Base-by-base conservation (phyloP, 2,797 vertebrate species). In the Loris lydekkerianus region DNA sequence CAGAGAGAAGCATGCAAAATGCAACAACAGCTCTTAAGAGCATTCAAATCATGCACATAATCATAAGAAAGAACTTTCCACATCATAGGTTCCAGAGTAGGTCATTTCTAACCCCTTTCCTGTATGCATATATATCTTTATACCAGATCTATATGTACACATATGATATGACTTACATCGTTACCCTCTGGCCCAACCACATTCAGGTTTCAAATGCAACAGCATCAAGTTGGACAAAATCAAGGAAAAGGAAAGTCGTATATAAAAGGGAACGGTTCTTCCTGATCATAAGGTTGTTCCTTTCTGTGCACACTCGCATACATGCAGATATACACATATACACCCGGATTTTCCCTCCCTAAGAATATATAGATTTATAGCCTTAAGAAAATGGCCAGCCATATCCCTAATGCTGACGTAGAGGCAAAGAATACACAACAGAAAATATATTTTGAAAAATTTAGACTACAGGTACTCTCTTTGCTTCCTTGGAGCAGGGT, bases 351-450 rank as follows among this genome's bases (percentile, higher is more conserved):
- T 72, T 40, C 73, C 56, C 85, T 43, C 7, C 56, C 56, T 34
- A 25, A 82, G 31, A 91, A 78, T 43, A 82, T 61, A 58, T 61
- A 58, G 7, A 95, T 56, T 60, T 76, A 77, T 34, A 86, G 75
- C 58, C 89, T 96, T 86, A 92, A 58, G 75, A 81, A 97, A 96
- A 65, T 81, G 49, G 4, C 31, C 86, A 94, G 65, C 67, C n/a
- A 10, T 87, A 63, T 72, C 46, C 40, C 84, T 72, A 53, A 46
- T 43, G 65, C 75, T 92, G 53, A 58, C 7, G 5, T 10, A 69
- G 46, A 95, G 27, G 58, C 46, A 87, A 89, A 80, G 67, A 86
- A 53, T 34, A 72, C n/a, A 70, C 65, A 73, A 69, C 40, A 73
- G 86, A 67, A 96, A 86, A 18, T 11, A 83, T 3, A 49, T 29